A percentile compares a stretch with the other conserved stretches of the same genome.
These are phyloP conservation scores for Stenurella melanura DNA, from an alignment of 2,888 invertebrate species.

Conservation along the genomic window DNA sequence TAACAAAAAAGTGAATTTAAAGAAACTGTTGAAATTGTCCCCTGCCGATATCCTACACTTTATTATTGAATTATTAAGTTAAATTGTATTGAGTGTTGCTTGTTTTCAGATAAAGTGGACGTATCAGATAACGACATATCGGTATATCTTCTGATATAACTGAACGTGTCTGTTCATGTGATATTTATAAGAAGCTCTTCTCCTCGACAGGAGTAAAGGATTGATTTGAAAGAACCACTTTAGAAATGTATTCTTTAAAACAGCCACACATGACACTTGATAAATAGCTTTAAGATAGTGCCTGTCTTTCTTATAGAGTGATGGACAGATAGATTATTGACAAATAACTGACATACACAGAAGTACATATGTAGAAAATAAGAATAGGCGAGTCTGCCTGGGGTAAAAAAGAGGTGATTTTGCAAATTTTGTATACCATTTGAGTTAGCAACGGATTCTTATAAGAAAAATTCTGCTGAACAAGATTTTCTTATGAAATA, in stretches of 20 bases:
- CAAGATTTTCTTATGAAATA: no score
- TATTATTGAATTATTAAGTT: neutral
- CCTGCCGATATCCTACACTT: no score
- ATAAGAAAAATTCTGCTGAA: no score
- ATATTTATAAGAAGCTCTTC: neutral
- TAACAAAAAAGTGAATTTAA: no score
- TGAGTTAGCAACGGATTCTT: no score
- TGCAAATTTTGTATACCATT: no score
- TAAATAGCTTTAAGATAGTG: constrained; percentile 1
- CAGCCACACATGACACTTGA: neutral
- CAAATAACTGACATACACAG: neutral
- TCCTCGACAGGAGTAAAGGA: constrained; percentile 11
- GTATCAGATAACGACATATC: neutral
- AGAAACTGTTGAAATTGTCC: no score
- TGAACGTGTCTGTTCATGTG: neutral
- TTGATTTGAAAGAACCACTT: constrained; percentile 15
- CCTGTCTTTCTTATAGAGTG: neutral
- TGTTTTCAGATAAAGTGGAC: neutral
- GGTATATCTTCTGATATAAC: neutral
- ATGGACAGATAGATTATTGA: neutral
- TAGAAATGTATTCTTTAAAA: neutral
- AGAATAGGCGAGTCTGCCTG: no score
- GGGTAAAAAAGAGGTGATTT: no score
- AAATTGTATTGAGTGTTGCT: neutral
- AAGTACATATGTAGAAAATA: no score